Percentiles rank a stretch among this genome's conserved stretches.
phyloP scores from a whole-genome alignment of 1,140 invertebrate genomes.

The Drosophila paulistorum region DNA sequence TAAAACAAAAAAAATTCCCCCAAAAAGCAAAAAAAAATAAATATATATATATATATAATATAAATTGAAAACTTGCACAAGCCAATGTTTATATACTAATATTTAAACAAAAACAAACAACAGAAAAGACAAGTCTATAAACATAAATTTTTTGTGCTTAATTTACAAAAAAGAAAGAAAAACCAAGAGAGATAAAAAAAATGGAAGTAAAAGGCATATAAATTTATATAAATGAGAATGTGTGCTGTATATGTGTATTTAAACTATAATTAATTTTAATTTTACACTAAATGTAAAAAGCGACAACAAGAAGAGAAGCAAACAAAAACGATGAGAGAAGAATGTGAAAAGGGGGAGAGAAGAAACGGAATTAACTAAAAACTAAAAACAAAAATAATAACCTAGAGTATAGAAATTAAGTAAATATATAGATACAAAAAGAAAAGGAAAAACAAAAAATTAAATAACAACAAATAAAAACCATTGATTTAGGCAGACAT shows the following conservation, averaged over 20 bases:
- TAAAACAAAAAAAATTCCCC: slow-evolving; percentile 1
- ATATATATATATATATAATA: slow-evolving; percentile 1
- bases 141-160: slow-evolving; percentile 76
- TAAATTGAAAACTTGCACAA: slow-evolving; percentile 63
- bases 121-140: slow-evolving; percentile 71
- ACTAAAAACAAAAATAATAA: slow-evolving; percentile 41
- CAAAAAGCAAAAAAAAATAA: background rate
- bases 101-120: slow-evolving; percentile 55
- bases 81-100: slow-evolving; percentile 72
- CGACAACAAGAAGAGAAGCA: slow-evolving; percentile 16
- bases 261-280: slow-evolving; percentile 78
- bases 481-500: slow-evolving; percentile 45
- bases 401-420: slow-evolving; percentile 55
- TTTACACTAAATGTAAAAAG: slow-evolving; percentile 79
- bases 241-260: slow-evolving; percentile 79
- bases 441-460: background rate
- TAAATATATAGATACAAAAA: slow-evolving; percentile 51
- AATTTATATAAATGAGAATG: slow-evolving; percentile 64
- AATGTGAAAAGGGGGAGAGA: background rate
- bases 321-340: background rate
- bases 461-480: slow-evolving; percentile 30
- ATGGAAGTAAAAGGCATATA: slow-evolving; percentile 71
- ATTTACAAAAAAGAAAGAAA: slow-evolving; percentile 48
- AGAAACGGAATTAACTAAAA: slow-evolving; percentile 42
- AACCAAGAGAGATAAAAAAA: slow-evolving; percentile 39